phyloP scores from a whole-genome alignment of 2,113 vertebrate genomes.

The Megaleporinus macrocephalus region DNA sequence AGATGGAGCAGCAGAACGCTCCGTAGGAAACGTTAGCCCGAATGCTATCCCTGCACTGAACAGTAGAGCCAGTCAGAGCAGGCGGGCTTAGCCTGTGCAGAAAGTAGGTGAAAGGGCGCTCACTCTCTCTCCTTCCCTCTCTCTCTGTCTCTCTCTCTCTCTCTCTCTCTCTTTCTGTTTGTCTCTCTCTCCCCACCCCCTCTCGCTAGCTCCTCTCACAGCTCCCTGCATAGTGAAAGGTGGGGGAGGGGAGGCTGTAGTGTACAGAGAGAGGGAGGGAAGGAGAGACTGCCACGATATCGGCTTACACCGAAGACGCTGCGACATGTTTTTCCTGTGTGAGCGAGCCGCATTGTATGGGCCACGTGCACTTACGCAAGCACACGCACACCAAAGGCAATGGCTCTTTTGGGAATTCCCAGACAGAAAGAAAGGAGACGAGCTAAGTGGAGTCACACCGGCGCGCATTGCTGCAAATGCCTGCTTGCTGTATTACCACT shows the following conservation, averaged over 20 bases:
- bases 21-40: slow-evolving; percentile 25
- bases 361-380: not conserved
- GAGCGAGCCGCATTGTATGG: slow-evolving; percentile 30
- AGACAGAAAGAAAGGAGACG: not conserved
- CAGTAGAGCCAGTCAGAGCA: slow-evolving; percentile 43
- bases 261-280: slow-evolving; percentile 21
- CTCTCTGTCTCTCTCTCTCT: not conserved
- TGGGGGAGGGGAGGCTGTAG: slow-evolving; percentile 42
- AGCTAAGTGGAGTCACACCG: not conserved
- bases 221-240: slow-evolving; percentile 37
- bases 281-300: slow-evolving; percentile 43
- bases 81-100: slow-evolving; percentile 32
- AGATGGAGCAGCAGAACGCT: slow-evolving; percentile 15
- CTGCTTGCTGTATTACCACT: not conserved
- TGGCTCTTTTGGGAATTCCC: slow-evolving; percentile 44
- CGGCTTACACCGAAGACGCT: slow-evolving; percentile 39
- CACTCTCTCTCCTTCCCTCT: slow-evolving; percentile 18
- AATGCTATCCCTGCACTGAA: slow-evolving; percentile 22
- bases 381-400: slow-evolving; percentile 14
- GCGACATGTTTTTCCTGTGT: slow-evolving; percentile 39
- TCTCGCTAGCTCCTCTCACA: slow-evolving; percentile 24
- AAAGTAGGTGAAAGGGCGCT: slow-evolving; percentile 63
- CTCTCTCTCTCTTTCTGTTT: slow-evolving; percentile 21
- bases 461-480: slow-evolving; percentile 2
- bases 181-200: slow-evolving; percentile 3